A percentile compares a stretch with the other conserved stretches of the same genome.
Conservation (phyloP, 1,140 invertebrate species). For the Apis mellifera region DNA sequence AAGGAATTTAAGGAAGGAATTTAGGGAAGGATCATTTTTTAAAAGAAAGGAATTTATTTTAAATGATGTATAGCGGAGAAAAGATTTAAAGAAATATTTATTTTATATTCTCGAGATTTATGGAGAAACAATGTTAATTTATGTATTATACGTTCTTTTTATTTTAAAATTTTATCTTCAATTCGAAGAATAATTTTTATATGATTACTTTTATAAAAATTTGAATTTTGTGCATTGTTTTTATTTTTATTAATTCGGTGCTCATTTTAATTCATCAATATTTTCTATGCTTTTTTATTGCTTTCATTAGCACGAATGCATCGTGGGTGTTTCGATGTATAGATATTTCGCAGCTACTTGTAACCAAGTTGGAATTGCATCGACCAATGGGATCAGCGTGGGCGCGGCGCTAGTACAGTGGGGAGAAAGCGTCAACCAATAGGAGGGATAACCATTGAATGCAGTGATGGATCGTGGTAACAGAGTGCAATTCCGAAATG, state of each 20-base stretch:
- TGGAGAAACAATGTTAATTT: not conserved
- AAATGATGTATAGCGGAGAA: not conserved
- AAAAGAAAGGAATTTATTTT: no score
- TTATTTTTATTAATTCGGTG: no score
- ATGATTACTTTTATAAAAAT: not conserved
- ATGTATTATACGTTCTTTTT: not conserved
- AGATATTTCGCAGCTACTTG: slow-evolving; percentile 4
- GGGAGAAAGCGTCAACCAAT: slow-evolving; percentile 39
- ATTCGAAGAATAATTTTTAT: not conserved
- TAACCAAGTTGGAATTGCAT: slow-evolving; percentile 3
- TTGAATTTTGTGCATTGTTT: no score
- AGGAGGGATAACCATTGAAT: not conserved
- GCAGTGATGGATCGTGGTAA: slow-evolving; percentile 37
- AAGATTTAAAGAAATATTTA: not conserved
- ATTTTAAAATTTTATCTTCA: not conserved
- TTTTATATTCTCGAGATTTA: not conserved
- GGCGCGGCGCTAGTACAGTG: slow-evolving; percentile 19
- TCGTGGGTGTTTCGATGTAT: not conserved
- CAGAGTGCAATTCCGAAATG: slow-evolving; percentile 9
- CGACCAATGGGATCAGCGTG: slow-evolving; percentile 48
- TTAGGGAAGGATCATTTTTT: not conserved
- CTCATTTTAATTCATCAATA: not conserved
- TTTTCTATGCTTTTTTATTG: not conserved
- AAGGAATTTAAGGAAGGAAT: no score
- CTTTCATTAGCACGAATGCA: not conserved